phyloP scores from a whole-genome alignment of 2,888 invertebrate genomes.

The Coremacera marginata region DNA sequence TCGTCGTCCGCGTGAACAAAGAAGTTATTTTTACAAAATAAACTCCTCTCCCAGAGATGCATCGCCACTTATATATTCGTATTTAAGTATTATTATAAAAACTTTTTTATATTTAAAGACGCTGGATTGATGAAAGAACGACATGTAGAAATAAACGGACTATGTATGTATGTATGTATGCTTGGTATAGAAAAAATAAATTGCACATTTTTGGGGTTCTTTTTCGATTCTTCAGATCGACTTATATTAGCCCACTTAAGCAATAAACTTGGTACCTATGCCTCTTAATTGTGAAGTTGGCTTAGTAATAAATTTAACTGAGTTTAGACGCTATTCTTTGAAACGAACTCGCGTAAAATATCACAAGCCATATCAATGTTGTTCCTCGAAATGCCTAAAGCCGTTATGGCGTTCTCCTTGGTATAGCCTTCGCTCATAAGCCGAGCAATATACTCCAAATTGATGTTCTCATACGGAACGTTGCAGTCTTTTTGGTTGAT shows the following conservation, averaged over 20 bases:
- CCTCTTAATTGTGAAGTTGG: background rate
- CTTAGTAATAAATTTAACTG: background rate
- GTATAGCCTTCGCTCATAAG: slow-evolving; percentile 92
- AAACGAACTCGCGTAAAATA: slow-evolving; percentile 90
- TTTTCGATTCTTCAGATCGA: background rate
- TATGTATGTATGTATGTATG: background rate
- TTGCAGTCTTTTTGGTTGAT: slow-evolving; percentile 71
- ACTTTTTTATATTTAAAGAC: too few species aligned
- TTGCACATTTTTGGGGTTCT: background rate
- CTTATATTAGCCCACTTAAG: background rate
- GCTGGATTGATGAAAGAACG: too few species aligned
- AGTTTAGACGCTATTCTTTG: slow-evolving; percentile 70
- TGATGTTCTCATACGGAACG: slow-evolving; percentile 87
- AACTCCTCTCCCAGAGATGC: too few species aligned
- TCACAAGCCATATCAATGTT: slow-evolving; percentile 97
- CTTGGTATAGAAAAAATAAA: slow-evolving; percentile 25
- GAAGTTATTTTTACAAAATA: too few species aligned
- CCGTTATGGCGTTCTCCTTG: slow-evolving; percentile 90
- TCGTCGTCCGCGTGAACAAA: too few species aligned
- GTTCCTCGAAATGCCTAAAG: slow-evolving; percentile 91
- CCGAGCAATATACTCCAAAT: slow-evolving; percentile 90
- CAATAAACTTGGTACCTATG: slow-evolving; percentile 17
- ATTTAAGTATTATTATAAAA: too few species aligned
- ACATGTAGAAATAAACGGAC: too few species aligned
- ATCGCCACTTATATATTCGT: too few species aligned